These are phyloP conservation scores for Anas bahamensis DNA, from an alignment of 2,797 vertebrate species.

Conservation along the genomic window DNA sequence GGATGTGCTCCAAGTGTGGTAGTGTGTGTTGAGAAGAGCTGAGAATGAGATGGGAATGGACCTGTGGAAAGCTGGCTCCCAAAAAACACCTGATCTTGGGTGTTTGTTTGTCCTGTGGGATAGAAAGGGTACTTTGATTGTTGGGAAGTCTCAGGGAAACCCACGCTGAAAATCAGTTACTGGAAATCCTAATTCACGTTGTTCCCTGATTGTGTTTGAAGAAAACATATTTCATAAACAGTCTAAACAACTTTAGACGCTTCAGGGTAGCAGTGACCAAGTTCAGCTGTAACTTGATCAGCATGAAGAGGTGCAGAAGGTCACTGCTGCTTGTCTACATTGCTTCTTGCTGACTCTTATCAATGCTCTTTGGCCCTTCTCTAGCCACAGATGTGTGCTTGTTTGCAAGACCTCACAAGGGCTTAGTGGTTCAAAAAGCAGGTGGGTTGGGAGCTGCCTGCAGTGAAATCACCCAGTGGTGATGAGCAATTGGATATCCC, in stretches of 20 bases:
- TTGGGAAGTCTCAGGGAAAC: not conserved
- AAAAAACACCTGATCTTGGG: not conserved
- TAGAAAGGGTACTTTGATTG: not conserved
- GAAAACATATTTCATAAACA: not conserved
- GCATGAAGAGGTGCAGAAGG: not conserved
- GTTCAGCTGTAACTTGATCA: not conserved
- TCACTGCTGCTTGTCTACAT: not conserved
- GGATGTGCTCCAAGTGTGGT: too few relatives aligned
- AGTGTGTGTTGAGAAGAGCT: not conserved
- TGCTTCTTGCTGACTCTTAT: not conserved
- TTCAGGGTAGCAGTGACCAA: not conserved
- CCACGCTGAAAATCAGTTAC: not conserved
- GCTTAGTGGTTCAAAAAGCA: not conserved
- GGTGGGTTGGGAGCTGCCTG: not conserved
- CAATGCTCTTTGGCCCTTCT: not conserved
- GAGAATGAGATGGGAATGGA: not conserved
- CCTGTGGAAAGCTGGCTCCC: not conserved
- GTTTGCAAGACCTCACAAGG: not conserved
- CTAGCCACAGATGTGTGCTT: not conserved
- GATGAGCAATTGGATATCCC: not conserved
- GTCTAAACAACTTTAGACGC: not conserved
- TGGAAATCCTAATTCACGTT: not conserved
- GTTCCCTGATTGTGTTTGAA: not conserved
- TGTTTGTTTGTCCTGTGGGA: not conserved
- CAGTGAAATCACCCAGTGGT: not conserved